Percentiles rank a stretch among this genome's conserved stretches.
Conservation (phyloP, 2,888 invertebrate genomes). For the Amphiduros pacificus region DNA sequence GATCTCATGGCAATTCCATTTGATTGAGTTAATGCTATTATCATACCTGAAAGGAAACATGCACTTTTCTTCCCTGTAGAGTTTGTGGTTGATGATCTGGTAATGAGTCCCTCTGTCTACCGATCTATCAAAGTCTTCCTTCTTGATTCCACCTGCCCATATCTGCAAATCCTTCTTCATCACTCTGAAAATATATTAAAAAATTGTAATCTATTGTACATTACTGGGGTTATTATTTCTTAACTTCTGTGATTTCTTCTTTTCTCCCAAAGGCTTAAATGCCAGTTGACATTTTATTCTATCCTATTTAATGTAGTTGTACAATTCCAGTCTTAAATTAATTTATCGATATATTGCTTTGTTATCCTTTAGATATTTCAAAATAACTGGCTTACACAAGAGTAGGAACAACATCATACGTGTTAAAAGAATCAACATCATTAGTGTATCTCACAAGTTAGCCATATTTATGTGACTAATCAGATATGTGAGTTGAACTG, state of each 20-base stretch:
- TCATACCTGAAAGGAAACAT: constrained; percentile 80
- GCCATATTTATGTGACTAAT: no score
- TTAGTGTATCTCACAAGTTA: no score
- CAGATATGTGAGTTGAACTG: background rate
- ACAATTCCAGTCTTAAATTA: no score
- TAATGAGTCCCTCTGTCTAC: constrained; percentile 69
- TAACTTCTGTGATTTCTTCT: no score
- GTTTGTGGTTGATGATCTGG: constrained; percentile 77
- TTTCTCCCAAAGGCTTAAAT: background rate
- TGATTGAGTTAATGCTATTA: no score
- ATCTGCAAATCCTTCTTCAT: constrained; percentile 72
- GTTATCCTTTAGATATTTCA: no score
- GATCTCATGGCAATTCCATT: no score
- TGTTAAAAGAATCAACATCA: no score
- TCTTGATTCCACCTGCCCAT: constrained; percentile 73
- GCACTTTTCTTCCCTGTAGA: constrained; percentile 82
- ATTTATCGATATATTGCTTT: no score
- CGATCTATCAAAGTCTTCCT: constrained; percentile 68
- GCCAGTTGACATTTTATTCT: background rate
- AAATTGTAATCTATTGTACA: background rate
- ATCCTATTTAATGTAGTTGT: no score
- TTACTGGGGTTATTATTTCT: no score
- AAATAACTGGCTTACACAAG: background rate
- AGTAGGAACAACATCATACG: no score
- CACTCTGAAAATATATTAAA: constrained; percentile 58